Evolutionary conservation across 1,140 invertebrate genomes (phyloP).

Genomic region (Zaprionus taronus): DNA sequence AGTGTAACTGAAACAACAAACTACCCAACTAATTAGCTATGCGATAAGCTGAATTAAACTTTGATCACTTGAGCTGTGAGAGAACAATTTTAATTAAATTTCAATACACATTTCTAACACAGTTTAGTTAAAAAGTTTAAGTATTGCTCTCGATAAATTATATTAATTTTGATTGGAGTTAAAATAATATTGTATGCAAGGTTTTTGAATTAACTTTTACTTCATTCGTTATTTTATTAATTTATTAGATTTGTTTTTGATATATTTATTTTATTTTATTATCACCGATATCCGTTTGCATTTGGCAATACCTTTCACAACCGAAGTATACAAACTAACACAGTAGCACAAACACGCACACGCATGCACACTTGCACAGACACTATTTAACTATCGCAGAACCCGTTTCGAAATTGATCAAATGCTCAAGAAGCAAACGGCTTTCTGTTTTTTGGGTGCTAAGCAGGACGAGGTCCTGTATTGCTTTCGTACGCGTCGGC

Average conservation of each 20-base stretch:
- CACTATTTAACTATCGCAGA: slow-evolving; percentile 3
- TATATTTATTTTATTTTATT: slow-evolving; percentile 10
- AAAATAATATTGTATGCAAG: background rate
- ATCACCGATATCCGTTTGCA: background rate
- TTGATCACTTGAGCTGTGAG: background rate
- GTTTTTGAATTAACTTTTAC: background rate
- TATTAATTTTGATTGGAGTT: slow-evolving; percentile 5
- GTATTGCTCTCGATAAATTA: background rate
- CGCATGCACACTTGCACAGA: slow-evolving; percentile 26
- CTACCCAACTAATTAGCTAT: slow-evolving; percentile 13
- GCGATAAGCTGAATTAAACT: background rate
- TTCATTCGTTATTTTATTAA: background rate
- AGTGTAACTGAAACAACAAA: slow-evolving; percentile 32
- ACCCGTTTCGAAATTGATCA: slow-evolving; percentile 18
- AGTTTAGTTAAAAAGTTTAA: background rate
- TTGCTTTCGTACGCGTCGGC: slow-evolving; percentile 68
- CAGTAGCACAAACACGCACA: slow-evolving; percentile 3
- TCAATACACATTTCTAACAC: background rate
- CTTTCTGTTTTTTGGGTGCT: background rate
- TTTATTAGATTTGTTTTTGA: background rate
- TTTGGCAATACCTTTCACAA: slow-evolving; percentile 40
- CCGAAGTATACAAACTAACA: slow-evolving; percentile 16
- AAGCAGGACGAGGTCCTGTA: slow-evolving; percentile 3
- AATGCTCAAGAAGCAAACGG: slow-evolving; percentile 14
- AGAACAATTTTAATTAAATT: background rate